Evolutionary conservation across 2,888 invertebrate genomes (phyloP).

Genomic region (Podotricha telesiphe): DNA sequence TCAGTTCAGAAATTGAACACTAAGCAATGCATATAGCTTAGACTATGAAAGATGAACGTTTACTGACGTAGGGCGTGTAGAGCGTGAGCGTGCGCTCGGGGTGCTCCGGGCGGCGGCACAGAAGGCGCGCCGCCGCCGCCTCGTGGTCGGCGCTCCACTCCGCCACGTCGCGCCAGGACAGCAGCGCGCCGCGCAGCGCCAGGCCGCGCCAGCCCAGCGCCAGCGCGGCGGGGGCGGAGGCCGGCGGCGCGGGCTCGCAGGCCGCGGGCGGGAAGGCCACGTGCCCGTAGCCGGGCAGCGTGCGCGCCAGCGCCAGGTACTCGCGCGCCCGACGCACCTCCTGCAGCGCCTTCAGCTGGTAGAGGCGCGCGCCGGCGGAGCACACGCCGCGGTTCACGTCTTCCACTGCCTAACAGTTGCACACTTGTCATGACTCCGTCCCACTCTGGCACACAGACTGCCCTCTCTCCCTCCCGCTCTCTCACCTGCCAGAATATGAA

Average conservation of each 20-base stretch:
- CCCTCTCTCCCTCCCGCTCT: not conserved
- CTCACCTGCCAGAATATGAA: constrained; percentile 93
- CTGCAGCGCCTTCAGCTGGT: constrained; percentile 98
- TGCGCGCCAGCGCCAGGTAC: constrained; percentile 93
- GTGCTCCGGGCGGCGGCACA: constrained; percentile 84
- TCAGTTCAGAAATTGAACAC: no score
- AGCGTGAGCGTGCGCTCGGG: constrained; percentile 63
- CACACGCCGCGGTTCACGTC: constrained; percentile 97
- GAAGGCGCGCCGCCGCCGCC: constrained; percentile 94
- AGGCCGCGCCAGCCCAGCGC: constrained; percentile 86
- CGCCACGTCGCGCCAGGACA: constrained; percentile 92
- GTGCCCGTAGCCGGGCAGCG: constrained; percentile 96
- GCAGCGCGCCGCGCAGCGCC: constrained; percentile 90
- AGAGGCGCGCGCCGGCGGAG: constrained; percentile 94
- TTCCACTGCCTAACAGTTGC: constrained; percentile 94
- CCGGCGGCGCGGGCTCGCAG: constrained; percentile 86
- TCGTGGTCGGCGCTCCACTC: constrained; percentile 96
- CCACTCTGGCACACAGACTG: no score
- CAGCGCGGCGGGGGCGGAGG: constrained; percentile 87
- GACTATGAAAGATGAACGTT: no score
- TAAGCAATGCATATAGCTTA: no score
- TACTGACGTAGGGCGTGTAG: constrained; percentile 36
- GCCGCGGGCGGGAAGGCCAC: constrained; percentile 95
- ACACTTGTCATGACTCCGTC: no score
- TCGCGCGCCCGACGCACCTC: constrained; percentile 89